Base-by-base conservation (phyloP, 2,888 invertebrate genomes). In the Parnassius apollo region DNA sequence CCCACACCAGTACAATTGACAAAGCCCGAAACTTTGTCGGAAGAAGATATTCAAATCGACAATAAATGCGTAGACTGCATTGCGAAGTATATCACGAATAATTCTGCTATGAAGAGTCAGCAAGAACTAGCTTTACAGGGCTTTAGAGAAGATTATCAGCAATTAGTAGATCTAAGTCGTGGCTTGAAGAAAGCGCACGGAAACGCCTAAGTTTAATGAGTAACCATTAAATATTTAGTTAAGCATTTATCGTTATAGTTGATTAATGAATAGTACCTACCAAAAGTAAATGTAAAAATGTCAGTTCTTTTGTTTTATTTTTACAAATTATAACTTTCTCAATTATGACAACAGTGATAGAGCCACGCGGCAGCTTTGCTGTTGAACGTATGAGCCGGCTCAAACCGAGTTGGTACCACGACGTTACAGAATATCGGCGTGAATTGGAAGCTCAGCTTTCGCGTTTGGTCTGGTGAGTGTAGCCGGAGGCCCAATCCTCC, bases 121-220 rank as follows among this genome's bases (percentile, higher is more conserved):
- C 91, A 96, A 52, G 94, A 95, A 71, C 79, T 95, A 54, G 94
- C 95, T 0, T 75, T 96, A n/a, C 95, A 96, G 77, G 93, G 95
- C 7, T 94, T 94, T 70, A 93, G 94, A 71, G 95, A 96, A 76
- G 74, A 94, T n/a, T 92, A 93, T 69, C 92, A 93, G 50, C 93
- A 94, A 68, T 88, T 93, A 63, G 81, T 92, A 48, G 92, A 94
- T 62, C 77, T 95, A 0, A 93, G 93, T 65, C 84, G 93, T 22
- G 95, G 94, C n/a, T 80, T 96, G 64, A 92, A 92, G 76, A 93
- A 93, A 70, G 95, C 96, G 0, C 96, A 96, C 75, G 96, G 95
- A 51, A 82, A 78, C 49, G 75, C 76, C 56, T 86, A 73, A 78
- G 70, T 55, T 65, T 61, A 58, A 68, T 65, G 66, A 68, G 66